A percentile compares a stretch with the other conserved stretches of the same genome.
Evolutionary conservation across 1,140 invertebrate species (phyloP).

Genomic region (Mylabris phalerata): DNA sequence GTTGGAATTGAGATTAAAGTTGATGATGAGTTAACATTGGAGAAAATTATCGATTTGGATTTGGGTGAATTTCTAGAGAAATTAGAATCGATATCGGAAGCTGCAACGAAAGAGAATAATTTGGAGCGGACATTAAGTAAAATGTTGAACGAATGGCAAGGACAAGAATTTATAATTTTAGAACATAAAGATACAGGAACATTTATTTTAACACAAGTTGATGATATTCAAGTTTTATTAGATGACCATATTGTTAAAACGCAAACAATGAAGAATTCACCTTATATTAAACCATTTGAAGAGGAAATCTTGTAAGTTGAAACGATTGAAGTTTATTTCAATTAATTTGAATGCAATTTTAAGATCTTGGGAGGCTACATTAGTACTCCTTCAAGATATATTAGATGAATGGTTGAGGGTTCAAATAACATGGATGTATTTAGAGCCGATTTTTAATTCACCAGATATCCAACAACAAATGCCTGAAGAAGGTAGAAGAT

Average conservation of each 20-base stretch:
- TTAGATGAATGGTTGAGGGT: conserved; percentile 95
- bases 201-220: conserved; percentile 81
- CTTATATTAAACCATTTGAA: conserved; percentile 94
- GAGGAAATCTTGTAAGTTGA: conserved; percentile 60
- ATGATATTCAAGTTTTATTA: conserved; percentile 91
- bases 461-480: conserved; percentile 96
- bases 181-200: conserved; percentile 86
- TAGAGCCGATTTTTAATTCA: conserved; percentile 96
- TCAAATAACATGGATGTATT: conserved; percentile 93
- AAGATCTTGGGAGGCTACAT: conserved; percentile 71
- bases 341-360: conserved; percentile 1
- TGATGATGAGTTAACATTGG: conserved; percentile 75
- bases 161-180: conserved; percentile 73
- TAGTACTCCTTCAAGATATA: conserved; percentile 80
- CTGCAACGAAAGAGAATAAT: conserved; percentile 91
- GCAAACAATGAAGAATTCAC: conserved; percentile 95
- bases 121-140: conserved; percentile 82
- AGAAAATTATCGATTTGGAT: conserved; percentile 89
- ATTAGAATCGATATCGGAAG: conserved; percentile 89
- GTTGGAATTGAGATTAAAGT: conserved; percentile 89
- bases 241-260: conserved; percentile 97
- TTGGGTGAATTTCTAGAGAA: conserved; percentile 84
- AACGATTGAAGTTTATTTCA: conserved; percentile 15
- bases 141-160: conserved; percentile 91
- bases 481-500: conserved; percentile 86